These are phyloP conservation scores for Epinotia bilunana DNA, from an alignment of 2,888 invertebrate species.

Conservation along the genomic window DNA sequence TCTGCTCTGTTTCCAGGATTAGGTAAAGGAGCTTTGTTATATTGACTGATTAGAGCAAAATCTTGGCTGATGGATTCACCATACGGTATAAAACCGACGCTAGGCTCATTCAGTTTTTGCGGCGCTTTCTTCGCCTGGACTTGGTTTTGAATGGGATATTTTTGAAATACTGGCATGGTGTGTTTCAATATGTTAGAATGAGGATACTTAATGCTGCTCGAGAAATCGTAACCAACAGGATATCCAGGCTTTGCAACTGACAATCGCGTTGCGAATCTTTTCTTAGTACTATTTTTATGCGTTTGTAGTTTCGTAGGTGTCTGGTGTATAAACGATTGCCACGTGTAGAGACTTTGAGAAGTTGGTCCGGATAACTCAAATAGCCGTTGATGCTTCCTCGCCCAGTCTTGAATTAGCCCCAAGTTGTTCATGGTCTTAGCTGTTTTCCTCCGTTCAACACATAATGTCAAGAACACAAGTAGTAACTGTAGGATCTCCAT, in stretches of 20 bases:
- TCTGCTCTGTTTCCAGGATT: not conserved
- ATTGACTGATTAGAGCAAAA: not conserved
- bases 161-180: not conserved
- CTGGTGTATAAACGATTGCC: not conserved
- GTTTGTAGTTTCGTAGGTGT: not conserved
- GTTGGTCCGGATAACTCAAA: not conserved
- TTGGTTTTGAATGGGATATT: not conserved
- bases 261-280: not conserved
- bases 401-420: constrained; percentile 3
- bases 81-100: not conserved
- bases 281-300: not conserved
- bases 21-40: not conserved
- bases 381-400: not conserved
- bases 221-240: not conserved
- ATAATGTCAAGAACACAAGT: not conserved
- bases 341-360: not conserved
- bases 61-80: not conserved
- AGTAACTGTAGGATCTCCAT: not conserved
- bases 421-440: not conserved
- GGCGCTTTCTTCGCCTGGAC: not conserved
- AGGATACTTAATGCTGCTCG: not conserved
- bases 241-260: not conserved
- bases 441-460: not conserved
- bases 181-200: not conserved
- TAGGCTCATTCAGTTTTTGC: not conserved